Evolutionary conservation across 1,140 invertebrate genomes (phyloP).

Genomic region (Eumaeus atala): DNA sequence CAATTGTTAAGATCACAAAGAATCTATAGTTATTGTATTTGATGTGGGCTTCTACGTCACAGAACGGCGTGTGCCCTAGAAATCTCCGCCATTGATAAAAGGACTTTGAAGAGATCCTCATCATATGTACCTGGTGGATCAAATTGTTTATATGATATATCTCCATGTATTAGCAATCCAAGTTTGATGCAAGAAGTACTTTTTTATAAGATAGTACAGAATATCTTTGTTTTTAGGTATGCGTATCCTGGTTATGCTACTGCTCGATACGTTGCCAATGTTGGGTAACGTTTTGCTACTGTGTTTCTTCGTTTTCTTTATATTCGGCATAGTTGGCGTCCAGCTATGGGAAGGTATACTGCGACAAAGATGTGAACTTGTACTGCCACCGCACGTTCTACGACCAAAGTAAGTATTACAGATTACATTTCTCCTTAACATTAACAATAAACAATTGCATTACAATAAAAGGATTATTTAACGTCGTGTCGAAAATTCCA

Average conservation of each 20-base stretch:
- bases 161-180: too few relatives aligned
- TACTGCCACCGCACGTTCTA: conserved; percentile 78
- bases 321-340: conserved; percentile 99
- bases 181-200: too few relatives aligned
- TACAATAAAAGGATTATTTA: neutral
- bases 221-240: conserved; percentile 83
- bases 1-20: too few relatives aligned
- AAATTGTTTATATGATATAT: too few relatives aligned
- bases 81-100: too few relatives aligned
- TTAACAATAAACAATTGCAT: conserved; percentile 11
- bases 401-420: conserved; percentile 82
- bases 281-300: conserved; percentile 97
- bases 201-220: neutral
- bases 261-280: conserved; percentile 99
- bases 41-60: too few relatives aligned
- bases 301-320: conserved; percentile 99
- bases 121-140: too few relatives aligned
- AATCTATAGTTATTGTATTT: too few relatives aligned
- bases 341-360: conserved; percentile 99
- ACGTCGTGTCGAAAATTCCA: neutral
- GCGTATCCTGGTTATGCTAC: conserved; percentile 97
- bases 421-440: conserved; percentile 1
- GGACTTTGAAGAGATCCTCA: too few relatives aligned
- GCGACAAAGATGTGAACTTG: conserved; percentile 92
- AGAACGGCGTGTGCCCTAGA: too few relatives aligned